Evolutionary conservation across 2,888 invertebrate genomes (phyloP).

Genomic region (Steinernema scapterisci): DNA sequence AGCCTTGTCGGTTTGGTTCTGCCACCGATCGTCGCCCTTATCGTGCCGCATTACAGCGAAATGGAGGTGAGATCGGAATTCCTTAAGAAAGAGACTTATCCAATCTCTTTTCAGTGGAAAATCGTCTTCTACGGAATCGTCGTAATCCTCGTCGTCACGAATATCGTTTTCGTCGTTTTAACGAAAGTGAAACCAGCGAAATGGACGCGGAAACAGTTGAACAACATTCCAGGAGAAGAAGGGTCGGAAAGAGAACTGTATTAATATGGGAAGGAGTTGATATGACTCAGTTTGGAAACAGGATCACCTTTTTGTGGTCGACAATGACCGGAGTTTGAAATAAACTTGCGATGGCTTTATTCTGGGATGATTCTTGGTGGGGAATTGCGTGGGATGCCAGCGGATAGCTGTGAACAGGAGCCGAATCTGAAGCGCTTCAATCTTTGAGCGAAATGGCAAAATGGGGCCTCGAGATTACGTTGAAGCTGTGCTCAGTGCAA

Average conservation of each 20-base stretch:
- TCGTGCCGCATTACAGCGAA: slow-evolving; percentile 19
- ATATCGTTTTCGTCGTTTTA: slow-evolving; percentile 13
- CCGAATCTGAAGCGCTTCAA: too few relatives aligned
- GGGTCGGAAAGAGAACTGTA: neutral
- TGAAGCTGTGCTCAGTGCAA: too few relatives aligned
- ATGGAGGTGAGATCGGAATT: neutral
- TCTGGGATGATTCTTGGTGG: too few relatives aligned
- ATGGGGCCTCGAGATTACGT: too few relatives aligned
- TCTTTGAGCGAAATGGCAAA: too few relatives aligned
- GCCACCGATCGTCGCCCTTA: neutral
- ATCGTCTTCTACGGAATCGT: slow-evolving; percentile 20
- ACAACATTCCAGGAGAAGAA: neutral
- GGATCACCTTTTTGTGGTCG: neutral
- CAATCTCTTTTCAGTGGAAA: neutral
- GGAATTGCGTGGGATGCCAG: too few relatives aligned
- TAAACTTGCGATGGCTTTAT: neutral
- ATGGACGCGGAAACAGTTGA: slow-evolving; percentile 10
- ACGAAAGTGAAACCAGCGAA: slow-evolving; percentile 20
- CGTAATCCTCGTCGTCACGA: slow-evolving; percentile 1
- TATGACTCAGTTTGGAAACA: neutral
- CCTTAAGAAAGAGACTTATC: neutral
- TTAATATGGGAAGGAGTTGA: neutral
- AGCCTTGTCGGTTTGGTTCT: neutral
- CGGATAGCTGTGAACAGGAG: too few relatives aligned
- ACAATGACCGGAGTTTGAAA: neutral